Base-by-base conservation (phyloP, 2,113 vertebrate species). In the Ancistrus triradiatus region DNA sequence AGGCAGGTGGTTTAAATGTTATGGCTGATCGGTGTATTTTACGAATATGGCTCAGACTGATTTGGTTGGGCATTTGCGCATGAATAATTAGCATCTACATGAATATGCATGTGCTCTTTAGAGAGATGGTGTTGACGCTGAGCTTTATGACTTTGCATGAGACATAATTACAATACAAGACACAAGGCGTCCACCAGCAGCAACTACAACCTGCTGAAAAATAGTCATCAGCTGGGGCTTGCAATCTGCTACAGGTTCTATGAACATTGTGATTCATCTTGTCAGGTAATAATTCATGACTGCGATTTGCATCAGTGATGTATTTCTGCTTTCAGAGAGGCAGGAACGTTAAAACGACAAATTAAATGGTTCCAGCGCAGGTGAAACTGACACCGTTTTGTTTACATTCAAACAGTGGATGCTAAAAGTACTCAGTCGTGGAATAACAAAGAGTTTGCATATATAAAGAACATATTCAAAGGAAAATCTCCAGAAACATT, bases 11-110 rank as follows among this genome's bases (percentile, higher is more conserved):
- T n/a, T n/a, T n/a, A n/a, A n/a, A n/a, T n/a, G n/a, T n/a, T n/a
- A n/a, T n/a, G n/a, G n/a, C n/a, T n/a, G n/a, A n/a, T n/a, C n/a
- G 77, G 78, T 82, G 79, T 84, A 85, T 83, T 86, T 83, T 78
- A 83, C 78, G 70, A 35, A 80, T 75, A 71, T 77, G 69, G 75
- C 52, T 73, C 59, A 65, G 68, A 65, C 68, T 72, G 60, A 80
- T 79, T 83, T 79, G 78, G 78, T 78, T 77, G 82, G 80, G 83
- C 84, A 75, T 80, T 77, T 83, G 71, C 78, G 87, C 85, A 86
- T 88, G 84, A 87, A 88, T 88, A 86, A 80, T 81, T 80, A 84
- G 73, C 19, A 5, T 0, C 37, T 6, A 24, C 80, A 87, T 87
- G 84, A 88, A 88, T 88, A 86, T 88, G 77, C 83, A 87, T 86